Evolutionary conservation across 2,113 vertebrate genomes (phyloP), one percentile per base, ranked within the genome.

Genomic region (Ursus arctos): DNA sequence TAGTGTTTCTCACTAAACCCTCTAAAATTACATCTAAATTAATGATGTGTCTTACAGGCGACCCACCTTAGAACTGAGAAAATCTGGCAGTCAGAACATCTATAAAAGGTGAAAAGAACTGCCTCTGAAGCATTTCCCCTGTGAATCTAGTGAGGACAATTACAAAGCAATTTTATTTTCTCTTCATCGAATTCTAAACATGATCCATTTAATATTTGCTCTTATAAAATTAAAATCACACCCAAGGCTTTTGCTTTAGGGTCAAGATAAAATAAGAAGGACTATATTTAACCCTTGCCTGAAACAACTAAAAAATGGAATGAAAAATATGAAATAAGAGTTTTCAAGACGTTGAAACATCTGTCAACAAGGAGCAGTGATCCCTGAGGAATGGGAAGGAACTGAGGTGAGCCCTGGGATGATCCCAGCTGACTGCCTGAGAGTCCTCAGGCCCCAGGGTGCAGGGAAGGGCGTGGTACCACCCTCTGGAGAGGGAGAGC

Each of bases 361-460:
- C 53, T 79, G n/a, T 43, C 43, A 63, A 71, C 71, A 69, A 53
- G 55, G 19, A 74, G 26, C 3, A 22, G 31, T 3, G 9, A 89
- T 67, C 36, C 9, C 53, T 13, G 47, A 77, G 49, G 47, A 33
- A 6, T 7, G 22, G 10, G 79, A 51, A 49, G 40, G 76, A 40
- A n/a, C 2, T 2, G 7, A 57, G 74, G 26, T 24, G 3, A 24
- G 77, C 10, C 47, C 19, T 22, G 8, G 7, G 33, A 16, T 36
- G 31, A 21, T 19, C 22, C 47, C 3, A 0, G 79, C 2, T 9
- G 14, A 33, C 5, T 2, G 19, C 4, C n/a, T 18, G 53, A 12
- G 18, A 3, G 11, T 43, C 22, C 24, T 57, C 10, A 82, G 76
- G 26, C 18, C 2, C 0, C 0, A 0, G 0, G 1, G 13, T 16